A percentile compares a stretch with the other conserved stretches of the same genome.
These are phyloP conservation scores for Eufriesea mexicana DNA, from an alignment of 1,140 invertebrate species.

Conservation along the genomic window DNA sequence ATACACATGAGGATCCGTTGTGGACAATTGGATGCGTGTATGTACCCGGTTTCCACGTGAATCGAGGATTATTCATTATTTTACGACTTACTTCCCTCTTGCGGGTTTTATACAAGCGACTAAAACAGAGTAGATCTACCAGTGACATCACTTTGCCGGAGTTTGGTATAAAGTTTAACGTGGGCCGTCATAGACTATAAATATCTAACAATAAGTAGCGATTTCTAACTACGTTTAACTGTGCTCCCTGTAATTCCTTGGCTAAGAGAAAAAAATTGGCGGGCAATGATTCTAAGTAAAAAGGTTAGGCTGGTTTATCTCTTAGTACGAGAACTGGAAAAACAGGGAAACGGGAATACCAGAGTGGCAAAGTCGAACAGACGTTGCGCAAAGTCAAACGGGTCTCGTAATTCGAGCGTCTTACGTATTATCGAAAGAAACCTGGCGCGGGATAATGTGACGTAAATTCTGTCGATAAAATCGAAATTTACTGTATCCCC, in stretches of 20 bases:
- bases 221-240: slow-evolving; percentile 15
- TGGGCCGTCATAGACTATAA: not conserved
- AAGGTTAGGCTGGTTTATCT: slow-evolving; percentile 5
- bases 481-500: slow-evolving; percentile 4
- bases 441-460: not conserved
- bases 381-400: not conserved
- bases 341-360: slow-evolving; percentile 18
- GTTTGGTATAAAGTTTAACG: not conserved
- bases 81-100: slow-evolving; percentile 22
- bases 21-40: not conserved
- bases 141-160: not conserved
- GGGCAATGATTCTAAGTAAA: not conserved
- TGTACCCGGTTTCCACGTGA: not conserved
- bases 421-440: slow-evolving; percentile 24
- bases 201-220: slow-evolving; percentile 9
- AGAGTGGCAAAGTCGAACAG: not conserved
- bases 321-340: not conserved
- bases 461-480: slow-evolving; percentile 27
- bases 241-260: not conserved
- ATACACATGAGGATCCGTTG: not conserved
- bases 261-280: not conserved
- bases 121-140: slow-evolving; percentile 11
- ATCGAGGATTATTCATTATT: slow-evolving; percentile 49
- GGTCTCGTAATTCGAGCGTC: slow-evolving; percentile 4
- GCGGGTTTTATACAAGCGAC: not conserved